phyloP scores from a whole-genome alignment of 2,888 invertebrate species.

The Patella ulyssiponensis region DNA sequence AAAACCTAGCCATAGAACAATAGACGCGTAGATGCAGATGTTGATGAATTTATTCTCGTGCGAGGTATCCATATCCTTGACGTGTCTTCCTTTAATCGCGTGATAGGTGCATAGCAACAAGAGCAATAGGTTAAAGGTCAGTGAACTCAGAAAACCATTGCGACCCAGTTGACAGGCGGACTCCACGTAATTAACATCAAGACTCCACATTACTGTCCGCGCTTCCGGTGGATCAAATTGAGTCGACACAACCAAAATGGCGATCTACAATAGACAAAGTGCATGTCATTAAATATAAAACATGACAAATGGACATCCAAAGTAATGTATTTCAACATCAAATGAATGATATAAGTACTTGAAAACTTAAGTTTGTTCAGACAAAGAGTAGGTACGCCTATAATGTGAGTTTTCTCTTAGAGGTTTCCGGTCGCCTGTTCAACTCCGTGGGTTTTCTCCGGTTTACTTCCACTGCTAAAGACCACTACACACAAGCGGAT shows the following conservation, averaged over 20 bases:
- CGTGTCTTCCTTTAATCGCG: constrained; percentile 49
- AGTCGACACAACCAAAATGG: constrained; percentile 36
- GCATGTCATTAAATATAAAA: background rate
- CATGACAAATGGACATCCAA: background rate
- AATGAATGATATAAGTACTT: no score
- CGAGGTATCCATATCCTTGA: constrained; percentile 51
- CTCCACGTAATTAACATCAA: constrained; percentile 46
- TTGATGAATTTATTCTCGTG: constrained; percentile 58
- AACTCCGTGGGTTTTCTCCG: no score
- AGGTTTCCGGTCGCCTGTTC: no score
- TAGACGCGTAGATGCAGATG: constrained; percentile 55
- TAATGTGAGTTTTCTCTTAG: no score
- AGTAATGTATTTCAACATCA: no score
- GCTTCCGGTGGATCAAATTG: constrained; percentile 35
- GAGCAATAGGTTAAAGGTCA: constrained; percentile 50
- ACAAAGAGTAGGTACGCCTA: no score
- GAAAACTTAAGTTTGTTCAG: no score
- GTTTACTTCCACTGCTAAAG: no score
- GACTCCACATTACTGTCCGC: constrained; percentile 41
- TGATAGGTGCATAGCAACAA: constrained; percentile 51
- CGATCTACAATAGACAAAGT: constrained; percentile 39
- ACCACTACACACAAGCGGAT: no score
- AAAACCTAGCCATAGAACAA: constrained; percentile 56
- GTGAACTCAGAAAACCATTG: constrained; percentile 42
- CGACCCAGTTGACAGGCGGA: constrained; percentile 44